Base-by-base conservation (phyloP, 2,113 vertebrate species). In the Triplophysa dalaica region DNA sequence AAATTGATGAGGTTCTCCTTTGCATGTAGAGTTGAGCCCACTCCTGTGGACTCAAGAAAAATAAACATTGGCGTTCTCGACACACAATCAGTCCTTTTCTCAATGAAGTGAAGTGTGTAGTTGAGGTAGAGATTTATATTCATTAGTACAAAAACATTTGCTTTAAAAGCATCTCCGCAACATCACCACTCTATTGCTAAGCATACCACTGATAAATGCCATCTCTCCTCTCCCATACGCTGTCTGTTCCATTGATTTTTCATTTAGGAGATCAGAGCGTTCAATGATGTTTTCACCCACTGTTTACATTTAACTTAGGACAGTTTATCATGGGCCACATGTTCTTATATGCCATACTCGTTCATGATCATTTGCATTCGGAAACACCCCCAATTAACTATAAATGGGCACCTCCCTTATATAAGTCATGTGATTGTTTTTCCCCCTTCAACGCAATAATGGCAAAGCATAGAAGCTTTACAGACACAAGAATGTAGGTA, bases 221-320 rank as follows among this genome's bases (percentile, higher is more conserved):
- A 9, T 26, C 61, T 72, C 58, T 78, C 58, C 56, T 62, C 58
- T 68, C 29, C 69, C 62, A 52, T 76, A 21, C n/a, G 6, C 82
- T 77, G 22, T 77, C 68, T 63, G 82, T 67, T 73, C 21, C 79
- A 84, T 84, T 13, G 75, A 84, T 81, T 84, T 81, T 67, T 54
- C 38, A 19, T 84, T 84, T 52, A 78, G 75, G 63, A 58, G 54
- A 66, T 74, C 38, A 61, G 41, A 48, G 50, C 19, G 70, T 74
- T 74, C 24, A 74, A 26, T 45, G 21, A 74, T 61, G n/a, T 74
- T 61, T 74, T 74, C 21, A 74, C 8, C 29, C 29, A 60, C 70
- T n/a, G 50, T 38, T 26, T 72, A 70, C 50, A 56, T 70, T 56
- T 56, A 56, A 19, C 17, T 61, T 54, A 74, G 54, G 29, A 74